Percentiles rank a stretch among this genome's conserved stretches.
These are phyloP conservation scores for Prietella phreatophila DNA, from an alignment of 2,113 vertebrate genomes.

Conservation along the genomic window DNA sequence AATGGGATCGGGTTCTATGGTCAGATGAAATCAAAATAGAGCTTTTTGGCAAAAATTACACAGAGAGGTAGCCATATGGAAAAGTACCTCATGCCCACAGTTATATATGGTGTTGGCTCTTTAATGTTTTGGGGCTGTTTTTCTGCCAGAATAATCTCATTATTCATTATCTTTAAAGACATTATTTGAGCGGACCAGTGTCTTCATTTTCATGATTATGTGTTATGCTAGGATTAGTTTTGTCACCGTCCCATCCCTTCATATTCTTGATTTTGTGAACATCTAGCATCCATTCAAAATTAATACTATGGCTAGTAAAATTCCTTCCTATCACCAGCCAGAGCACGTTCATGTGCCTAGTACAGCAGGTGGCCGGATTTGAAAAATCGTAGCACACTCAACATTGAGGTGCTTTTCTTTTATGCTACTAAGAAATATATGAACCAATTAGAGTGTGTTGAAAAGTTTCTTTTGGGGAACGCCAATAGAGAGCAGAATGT, in stretches of 20 bases:
- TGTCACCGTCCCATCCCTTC: background rate
- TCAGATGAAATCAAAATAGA: too few species aligned
- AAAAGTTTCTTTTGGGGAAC: too few species aligned
- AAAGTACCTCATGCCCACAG: too few species aligned
- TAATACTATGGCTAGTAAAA: background rate
- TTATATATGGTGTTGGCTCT: too few species aligned
- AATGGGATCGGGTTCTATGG: too few species aligned
- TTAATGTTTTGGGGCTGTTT: too few species aligned
- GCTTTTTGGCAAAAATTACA: too few species aligned
- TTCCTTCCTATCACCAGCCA: background rate
- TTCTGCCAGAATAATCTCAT: background rate
- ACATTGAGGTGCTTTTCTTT: background rate
- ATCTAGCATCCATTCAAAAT: background rate
- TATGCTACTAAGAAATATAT: too few species aligned
- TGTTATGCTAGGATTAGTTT: background rate
- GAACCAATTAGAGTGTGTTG: background rate
- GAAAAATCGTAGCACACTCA: background rate
- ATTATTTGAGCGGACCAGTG: background rate
- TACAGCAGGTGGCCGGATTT: background rate
- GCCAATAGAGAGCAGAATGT: background rate
- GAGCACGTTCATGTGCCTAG: too few species aligned
- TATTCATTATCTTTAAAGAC: background rate
- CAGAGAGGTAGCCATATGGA: too few species aligned
- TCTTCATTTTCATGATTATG: background rate
- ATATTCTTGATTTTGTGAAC: too few species aligned